Percentiles rank a stretch among this genome's conserved stretches.
Conservation (phyloP, 2,888 invertebrate species). For the Crepidodera aurea region DNA sequence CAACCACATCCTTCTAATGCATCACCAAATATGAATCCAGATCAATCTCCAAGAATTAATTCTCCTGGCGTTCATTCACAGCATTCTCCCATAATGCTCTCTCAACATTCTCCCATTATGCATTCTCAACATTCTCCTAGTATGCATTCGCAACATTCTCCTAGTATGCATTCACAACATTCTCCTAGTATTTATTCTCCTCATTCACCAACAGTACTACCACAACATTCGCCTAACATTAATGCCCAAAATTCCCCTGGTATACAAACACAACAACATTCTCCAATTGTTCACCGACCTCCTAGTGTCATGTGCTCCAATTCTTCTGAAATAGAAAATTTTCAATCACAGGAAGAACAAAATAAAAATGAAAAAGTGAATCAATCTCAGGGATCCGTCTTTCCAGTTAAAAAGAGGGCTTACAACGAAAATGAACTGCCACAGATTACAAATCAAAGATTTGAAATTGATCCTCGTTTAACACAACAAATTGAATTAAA, state of each 20-base stretch:
- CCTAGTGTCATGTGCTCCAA: slow-evolving; percentile 7
- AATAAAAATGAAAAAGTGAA: slow-evolving; percentile 36
- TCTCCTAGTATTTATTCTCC: slow-evolving; percentile 36
- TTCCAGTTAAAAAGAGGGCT: slow-evolving; percentile 71
- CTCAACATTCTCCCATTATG: slow-evolving; percentile 41
- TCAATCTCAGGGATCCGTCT: slow-evolving; percentile 56
- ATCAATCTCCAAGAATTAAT: no score
- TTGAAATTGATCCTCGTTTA: slow-evolving; percentile 38
- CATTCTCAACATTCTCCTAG: slow-evolving; percentile 37
- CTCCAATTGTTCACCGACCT: slow-evolving; percentile 32
- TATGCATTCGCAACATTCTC: slow-evolving; percentile 40
- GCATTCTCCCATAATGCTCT: slow-evolving; percentile 41
- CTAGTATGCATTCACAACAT: slow-evolving; percentile 26
- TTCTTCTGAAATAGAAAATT: slow-evolving; percentile 31
- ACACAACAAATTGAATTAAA: slow-evolving; percentile 36
- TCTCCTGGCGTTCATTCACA: slow-evolving; percentile 43
- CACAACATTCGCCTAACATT: slow-evolving; percentile 37
- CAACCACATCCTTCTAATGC: no score
- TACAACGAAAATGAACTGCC: slow-evolving; percentile 64
- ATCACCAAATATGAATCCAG: no score
- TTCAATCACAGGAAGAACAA: slow-evolving; percentile 41
- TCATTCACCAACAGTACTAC: slow-evolving; percentile 35
- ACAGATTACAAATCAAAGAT: slow-evolving; percentile 38
- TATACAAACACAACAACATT: slow-evolving; percentile 40
- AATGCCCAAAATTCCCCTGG: slow-evolving; percentile 44